phyloP scores from a whole-genome alignment of 1,140 invertebrate genomes.

The Gryllus bimaculatus region DNA sequence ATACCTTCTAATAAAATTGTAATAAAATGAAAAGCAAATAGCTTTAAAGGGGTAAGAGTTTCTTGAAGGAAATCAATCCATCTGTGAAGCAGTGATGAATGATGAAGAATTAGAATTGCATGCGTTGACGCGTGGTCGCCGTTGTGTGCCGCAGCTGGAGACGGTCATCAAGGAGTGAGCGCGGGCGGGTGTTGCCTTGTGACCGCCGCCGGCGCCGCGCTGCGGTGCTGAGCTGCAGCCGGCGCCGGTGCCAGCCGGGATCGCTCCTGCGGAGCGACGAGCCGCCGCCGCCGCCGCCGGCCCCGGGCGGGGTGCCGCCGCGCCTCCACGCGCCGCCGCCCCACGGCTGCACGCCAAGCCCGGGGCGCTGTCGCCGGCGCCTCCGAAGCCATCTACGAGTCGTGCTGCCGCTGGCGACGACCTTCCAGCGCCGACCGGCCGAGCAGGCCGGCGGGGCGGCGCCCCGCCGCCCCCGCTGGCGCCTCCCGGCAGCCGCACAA shows the following conservation, averaged over 20 bases:
- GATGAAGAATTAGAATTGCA: no score
- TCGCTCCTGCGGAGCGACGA: constrained; percentile 60
- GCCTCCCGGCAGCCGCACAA: constrained; percentile 36
- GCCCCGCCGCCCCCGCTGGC: constrained; percentile 39
- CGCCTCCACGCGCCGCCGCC: constrained; percentile 32
- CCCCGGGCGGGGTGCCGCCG: constrained; percentile 24
- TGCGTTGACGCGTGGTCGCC: neutral
- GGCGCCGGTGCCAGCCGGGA: constrained; percentile 26
- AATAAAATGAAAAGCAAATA: no score
- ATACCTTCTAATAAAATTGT: no score
- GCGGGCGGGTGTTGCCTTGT: constrained; percentile 28
- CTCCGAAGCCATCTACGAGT: constrained; percentile 74
- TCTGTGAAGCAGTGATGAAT: no score
- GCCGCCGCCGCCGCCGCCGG: constrained; percentile 57
- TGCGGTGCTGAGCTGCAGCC: constrained; percentile 23
- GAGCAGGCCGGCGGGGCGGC: constrained; percentile 42
- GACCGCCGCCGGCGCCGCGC: constrained; percentile 21
- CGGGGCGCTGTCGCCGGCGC: constrained; percentile 29
- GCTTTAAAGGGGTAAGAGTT: no score
- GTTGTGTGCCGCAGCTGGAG: constrained; percentile 35
- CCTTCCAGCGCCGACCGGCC: constrained; percentile 38
- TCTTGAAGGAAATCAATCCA: no score
- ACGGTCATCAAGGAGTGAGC: constrained; percentile 50
- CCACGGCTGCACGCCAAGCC: constrained; percentile 30
- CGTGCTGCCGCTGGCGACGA: constrained; percentile 60